Percentiles rank a stretch among this genome's conserved stretches.
Evolutionary conservation across 92 coral and sea anemone genomes (phyloP).

Genomic region (Zoanthus sociatus): DNA sequence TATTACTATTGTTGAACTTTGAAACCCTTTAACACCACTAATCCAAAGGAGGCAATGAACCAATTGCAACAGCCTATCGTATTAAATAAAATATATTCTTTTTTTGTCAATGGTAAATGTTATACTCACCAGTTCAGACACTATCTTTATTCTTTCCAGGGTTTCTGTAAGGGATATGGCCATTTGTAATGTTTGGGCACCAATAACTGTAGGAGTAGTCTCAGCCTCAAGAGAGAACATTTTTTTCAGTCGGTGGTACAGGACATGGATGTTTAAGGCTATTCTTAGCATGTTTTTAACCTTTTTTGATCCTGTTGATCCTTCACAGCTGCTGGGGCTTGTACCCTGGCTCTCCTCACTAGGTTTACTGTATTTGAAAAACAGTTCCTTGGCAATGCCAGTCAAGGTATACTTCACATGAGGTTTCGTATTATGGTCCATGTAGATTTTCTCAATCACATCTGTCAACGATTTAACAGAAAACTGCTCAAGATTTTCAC

Average conservation of each 20-base stretch:
- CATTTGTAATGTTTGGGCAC: not conserved
- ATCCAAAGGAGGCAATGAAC: too few species aligned
- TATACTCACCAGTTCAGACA: conserved; percentile 69
- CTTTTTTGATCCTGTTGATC: conserved; percentile 8
- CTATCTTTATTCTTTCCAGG: conserved; percentile 60
- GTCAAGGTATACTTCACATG: conserved; percentile 49
- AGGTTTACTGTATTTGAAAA: conserved; percentile 66
- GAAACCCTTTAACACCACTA: too few species aligned
- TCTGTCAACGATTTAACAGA: not conserved
- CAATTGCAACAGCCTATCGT: too few species aligned
- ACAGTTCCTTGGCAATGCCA: conserved; percentile 61
- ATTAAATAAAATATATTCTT: too few species aligned
- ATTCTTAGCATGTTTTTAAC: conserved; percentile 40
- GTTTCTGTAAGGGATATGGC: not conserved
- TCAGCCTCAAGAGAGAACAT: conserved; percentile 24
- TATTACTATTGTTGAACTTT: too few species aligned
- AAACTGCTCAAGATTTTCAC: not conserved
- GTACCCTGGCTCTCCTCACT: conserved; percentile 16
- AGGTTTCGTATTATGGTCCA: not conserved
- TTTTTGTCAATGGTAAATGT: not conserved
- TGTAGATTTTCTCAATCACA: not conserved
- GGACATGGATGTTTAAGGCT: not conserved
- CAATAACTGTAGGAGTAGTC: not conserved
- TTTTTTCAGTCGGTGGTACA: conserved; percentile 50
- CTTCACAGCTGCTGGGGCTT: not conserved